These are phyloP conservation scores for Pelobates cultripes DNA, from an alignment of 2,797 vertebrate species.

Conservation along the genomic window DNA sequence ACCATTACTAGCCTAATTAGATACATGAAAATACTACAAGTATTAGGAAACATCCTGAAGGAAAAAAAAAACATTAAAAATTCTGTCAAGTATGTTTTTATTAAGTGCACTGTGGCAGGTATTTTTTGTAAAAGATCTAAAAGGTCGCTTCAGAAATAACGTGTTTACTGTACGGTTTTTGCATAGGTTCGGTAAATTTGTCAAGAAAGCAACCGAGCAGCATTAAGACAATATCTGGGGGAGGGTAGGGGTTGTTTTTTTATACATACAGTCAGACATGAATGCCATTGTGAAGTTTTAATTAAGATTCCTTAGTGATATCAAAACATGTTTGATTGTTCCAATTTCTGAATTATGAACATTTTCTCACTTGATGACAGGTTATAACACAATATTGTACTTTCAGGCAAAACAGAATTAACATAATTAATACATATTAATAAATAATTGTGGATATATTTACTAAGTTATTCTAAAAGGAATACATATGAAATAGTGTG, in stretches of 20 bases:
- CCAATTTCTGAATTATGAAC: background rate
- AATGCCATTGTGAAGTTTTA: constrained; percentile 9
- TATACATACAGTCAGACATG: constrained; percentile 14
- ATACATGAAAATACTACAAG: constrained; percentile 85
- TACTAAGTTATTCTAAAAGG: too few relatives aligned
- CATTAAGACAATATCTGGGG: too few relatives aligned
- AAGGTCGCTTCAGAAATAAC: constrained; percentile 26
- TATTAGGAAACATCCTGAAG: constrained; percentile 85
- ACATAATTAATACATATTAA: too few relatives aligned
- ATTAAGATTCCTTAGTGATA: constrained; percentile 16
- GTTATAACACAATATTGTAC: background rate
- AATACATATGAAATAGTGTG: too few relatives aligned
- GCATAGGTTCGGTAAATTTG: constrained; percentile 6
- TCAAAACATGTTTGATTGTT: constrained; percentile 5
- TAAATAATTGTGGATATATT: too few relatives aligned
- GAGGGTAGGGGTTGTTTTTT: background rate
- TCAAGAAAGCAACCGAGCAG: background rate
- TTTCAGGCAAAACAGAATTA: background rate
- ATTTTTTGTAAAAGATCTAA: constrained; percentile 67
- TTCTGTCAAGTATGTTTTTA: constrained; percentile 79
- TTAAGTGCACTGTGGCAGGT: constrained; percentile 72
- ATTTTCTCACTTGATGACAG: background rate
- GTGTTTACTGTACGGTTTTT: constrained; percentile 13
- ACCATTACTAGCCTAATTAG: constrained; percentile 86
- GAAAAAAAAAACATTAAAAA: constrained; percentile 78